Conservation (phyloP, 2,113 vertebrate genomes). For the Chelonoidis abingdonii region DNA sequence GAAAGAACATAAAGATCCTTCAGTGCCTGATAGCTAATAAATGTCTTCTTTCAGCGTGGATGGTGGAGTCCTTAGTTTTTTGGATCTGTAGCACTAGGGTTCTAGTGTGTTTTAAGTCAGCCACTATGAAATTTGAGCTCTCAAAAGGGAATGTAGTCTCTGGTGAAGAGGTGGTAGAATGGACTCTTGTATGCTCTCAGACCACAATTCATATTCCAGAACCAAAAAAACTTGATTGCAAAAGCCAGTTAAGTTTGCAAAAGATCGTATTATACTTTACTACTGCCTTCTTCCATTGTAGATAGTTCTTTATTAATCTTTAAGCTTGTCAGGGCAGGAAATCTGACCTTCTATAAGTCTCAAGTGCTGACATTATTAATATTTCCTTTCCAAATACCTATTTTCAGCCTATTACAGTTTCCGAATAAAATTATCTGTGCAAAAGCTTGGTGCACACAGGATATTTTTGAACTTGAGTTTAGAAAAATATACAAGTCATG, state of each 20-base stretch:
- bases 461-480: not conserved
- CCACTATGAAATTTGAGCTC: not conserved
- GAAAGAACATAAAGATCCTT: not conserved
- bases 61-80: not conserved
- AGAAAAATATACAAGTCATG: too few species aligned
- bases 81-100: not conserved
- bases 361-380: not conserved
- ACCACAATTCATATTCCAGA: not conserved
- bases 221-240: not conserved
- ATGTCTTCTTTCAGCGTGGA: not conserved
- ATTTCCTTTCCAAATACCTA: not conserved
- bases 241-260: not conserved
- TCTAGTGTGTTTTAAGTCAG: not conserved
- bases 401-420: not conserved
- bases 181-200: not conserved
- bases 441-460: not conserved
- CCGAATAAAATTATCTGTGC: not conserved
- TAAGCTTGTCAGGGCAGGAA: not conserved
- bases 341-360: not conserved
- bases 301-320: not conserved
- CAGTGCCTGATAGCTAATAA: fast-evolving
- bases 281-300: not conserved
- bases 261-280: too few species aligned
- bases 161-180: not conserved
- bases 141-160: not conserved